Evolutionary conservation across 2,888 invertebrate species (phyloP).

Genomic region (Xanthia togata): DNA sequence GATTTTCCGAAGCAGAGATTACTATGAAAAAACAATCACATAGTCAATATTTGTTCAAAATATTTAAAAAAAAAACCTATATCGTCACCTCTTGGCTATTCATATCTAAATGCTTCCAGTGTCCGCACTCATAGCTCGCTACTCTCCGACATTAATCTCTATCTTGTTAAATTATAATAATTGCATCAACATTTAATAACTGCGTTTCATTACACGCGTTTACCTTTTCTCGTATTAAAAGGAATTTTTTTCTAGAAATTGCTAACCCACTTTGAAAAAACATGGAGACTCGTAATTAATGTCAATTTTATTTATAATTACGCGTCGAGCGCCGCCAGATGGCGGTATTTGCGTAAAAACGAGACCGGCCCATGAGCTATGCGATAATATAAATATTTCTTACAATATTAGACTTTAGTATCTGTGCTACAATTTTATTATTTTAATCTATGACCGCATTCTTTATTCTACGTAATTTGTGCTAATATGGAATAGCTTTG

Average conservation of each 20-base stretch:
- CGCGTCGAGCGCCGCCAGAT: constrained; percentile 68
- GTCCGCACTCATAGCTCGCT: constrained; percentile 50
- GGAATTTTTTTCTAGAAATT: constrained; percentile 86
- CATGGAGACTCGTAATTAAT: constrained; percentile 81
- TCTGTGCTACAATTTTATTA: constrained; percentile 67
- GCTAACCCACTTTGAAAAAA: constrained; percentile 84
- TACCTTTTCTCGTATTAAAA: constrained; percentile 76
- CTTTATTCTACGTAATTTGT: constrained; percentile 46
- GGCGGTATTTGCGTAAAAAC: constrained; percentile 77
- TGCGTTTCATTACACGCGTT: constrained; percentile 79
- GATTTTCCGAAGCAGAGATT: constrained; percentile 6
- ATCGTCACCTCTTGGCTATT: neutral
- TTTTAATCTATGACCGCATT: constrained; percentile 71
- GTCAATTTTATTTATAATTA: constrained; percentile 89
- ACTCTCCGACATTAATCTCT: constrained; percentile 74
- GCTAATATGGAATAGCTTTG: constrained; percentile 47
- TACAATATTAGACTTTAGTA: constrained; percentile 67
- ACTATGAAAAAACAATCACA: neutral
- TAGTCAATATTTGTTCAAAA: constrained; percentile 1
- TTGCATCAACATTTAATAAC: constrained; percentile 80
- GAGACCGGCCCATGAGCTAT: constrained; percentile 71
- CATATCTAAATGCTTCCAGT: constrained; percentile 19
- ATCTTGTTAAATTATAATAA: constrained; percentile 83
- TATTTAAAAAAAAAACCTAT: neutral
- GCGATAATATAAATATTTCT: constrained; percentile 72